Conservation (phyloP, 2,888 invertebrate species). For the Amiota minor region DNA sequence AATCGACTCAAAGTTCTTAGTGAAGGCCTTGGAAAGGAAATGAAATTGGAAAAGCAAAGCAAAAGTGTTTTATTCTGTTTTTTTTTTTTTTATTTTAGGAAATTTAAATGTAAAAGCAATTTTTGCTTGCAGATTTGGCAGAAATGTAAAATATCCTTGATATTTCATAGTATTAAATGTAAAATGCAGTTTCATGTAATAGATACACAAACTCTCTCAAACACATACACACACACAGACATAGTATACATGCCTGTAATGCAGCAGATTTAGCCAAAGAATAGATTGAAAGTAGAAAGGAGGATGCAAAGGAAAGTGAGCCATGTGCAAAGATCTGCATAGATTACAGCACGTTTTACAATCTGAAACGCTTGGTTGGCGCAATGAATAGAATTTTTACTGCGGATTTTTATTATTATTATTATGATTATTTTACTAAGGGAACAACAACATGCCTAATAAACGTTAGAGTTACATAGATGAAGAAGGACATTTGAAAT, state of each 20-base stretch:
- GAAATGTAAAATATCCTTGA: no score
- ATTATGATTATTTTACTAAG: constrained; percentile 25
- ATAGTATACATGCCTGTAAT: not conserved
- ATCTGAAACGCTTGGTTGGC: constrained; percentile 64
- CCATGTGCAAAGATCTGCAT: constrained; percentile 27
- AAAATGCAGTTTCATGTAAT: not conserved
- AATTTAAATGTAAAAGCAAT: constrained; percentile 1
- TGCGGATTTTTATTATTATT: constrained; percentile 56
- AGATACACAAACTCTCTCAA: constrained; percentile 10
- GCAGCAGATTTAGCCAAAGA: not conserved
- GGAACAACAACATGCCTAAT: constrained; percentile 31
- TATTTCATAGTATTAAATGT: not conserved
- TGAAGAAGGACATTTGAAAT: constrained; percentile 32
- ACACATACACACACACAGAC: not conserved
- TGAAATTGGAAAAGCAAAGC: no score
- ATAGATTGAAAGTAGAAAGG: not conserved
- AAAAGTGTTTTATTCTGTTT: no score
- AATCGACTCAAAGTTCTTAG: no score
- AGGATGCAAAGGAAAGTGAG: not conserved
- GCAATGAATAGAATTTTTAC: constrained; percentile 68
- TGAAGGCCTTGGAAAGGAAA: no score
- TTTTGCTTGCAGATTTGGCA: not conserved
- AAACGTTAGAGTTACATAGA: constrained; percentile 41
- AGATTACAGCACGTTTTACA: constrained; percentile 58
- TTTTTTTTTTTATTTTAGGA: not conserved